phyloP scores from a whole-genome alignment of 2,113 vertebrate genomes.

The Tachuris rubrigastra region DNA sequence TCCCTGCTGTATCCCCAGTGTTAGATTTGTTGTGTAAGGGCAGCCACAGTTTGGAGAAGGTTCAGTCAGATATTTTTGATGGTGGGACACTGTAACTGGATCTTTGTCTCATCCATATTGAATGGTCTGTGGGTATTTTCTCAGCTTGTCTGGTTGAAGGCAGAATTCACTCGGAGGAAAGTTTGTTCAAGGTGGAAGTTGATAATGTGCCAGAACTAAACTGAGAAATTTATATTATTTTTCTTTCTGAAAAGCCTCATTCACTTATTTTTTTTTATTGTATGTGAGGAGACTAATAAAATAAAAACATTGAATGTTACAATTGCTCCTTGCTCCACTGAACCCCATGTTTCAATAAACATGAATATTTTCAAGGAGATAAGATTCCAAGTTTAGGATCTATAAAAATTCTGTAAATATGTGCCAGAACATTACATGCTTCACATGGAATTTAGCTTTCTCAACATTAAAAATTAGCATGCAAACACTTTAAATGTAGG shows the following conservation, averaged over 20 bases:
- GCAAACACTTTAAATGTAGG: not conserved
- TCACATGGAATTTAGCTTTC: not conserved
- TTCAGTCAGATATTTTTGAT: not conserved
- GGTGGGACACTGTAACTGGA: not conserved
- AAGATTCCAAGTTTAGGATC: not conserved
- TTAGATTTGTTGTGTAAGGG: not conserved
- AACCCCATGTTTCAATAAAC: not conserved
- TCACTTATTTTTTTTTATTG: not conserved
- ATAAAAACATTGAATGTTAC: not conserved
- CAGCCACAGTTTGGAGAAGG: not conserved
- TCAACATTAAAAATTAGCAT: not conserved
- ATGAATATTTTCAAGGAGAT: not conserved
- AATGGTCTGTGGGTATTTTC: not conserved
- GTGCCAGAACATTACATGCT: not conserved
- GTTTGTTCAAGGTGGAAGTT: not conserved
- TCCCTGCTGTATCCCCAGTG: not conserved
- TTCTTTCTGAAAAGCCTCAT: not conserved
- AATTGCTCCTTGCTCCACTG: not conserved
- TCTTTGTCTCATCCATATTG: not conserved
- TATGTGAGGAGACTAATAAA: not conserved
- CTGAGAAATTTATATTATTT: not conserved
- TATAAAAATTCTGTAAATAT: not conserved
- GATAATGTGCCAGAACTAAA: not conserved
- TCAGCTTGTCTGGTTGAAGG: not conserved
- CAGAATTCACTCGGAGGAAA: not conserved